Percentiles rank a stretch among this genome's conserved stretches.
Conservation (phyloP, 2,888 invertebrate species). For the Polymixis flavicincta region DNA sequence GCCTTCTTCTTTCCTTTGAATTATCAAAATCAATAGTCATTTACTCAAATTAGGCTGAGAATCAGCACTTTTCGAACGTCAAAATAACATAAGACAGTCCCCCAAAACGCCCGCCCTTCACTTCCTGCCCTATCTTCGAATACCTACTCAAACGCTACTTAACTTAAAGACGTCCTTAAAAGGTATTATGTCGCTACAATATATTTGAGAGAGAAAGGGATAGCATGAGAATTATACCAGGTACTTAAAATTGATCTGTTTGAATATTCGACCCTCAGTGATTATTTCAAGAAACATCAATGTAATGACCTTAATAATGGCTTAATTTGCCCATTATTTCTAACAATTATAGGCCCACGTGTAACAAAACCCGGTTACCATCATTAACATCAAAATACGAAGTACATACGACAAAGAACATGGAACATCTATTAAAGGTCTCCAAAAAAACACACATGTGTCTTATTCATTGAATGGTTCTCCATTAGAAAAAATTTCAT, state of each 20-base stretch:
- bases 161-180: background rate
- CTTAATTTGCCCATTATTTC: conserved; percentile 1
- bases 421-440: background rate
- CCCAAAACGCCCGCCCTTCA: no score
- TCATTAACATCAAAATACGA: background rate
- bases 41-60: no score
- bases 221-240: background rate
- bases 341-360: background rate
- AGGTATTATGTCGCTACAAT: background rate
- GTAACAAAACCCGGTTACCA: background rate
- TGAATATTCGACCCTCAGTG: background rate
- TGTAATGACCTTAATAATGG: background rate
- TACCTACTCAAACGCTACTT: background rate
- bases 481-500: background rate
- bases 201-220: background rate
- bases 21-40: no score
- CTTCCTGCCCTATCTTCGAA: no score
- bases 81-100: background rate
- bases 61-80: no score
- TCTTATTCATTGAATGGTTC: background rate
- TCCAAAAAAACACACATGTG: background rate
- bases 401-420: background rate
- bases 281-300: background rate
- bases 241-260: background rate
- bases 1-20: no score